Conservation (phyloP, 1,140 invertebrate species). For the Neodiprion virginianus region DNA sequence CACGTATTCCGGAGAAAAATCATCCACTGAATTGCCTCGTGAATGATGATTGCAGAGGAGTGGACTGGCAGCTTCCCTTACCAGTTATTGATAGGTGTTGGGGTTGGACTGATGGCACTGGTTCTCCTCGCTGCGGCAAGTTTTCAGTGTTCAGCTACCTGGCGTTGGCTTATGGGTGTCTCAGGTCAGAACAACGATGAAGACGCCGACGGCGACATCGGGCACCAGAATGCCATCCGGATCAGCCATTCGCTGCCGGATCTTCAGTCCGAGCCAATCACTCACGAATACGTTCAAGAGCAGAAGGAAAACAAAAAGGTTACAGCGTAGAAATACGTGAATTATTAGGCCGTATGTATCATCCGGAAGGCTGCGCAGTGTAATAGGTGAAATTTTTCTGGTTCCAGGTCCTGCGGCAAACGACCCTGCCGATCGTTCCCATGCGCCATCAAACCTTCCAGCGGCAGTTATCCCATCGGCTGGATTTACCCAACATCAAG, state of each 20-base stretch:
- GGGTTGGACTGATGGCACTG: conserved; percentile 69
- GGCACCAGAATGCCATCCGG: conserved; percentile 71
- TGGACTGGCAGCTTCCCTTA: conserved; percentile 59
- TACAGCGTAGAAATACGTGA: conserved; percentile 25
- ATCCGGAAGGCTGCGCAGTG: not conserved
- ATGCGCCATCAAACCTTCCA: conserved; percentile 81
- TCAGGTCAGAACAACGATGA: conserved; percentile 61
- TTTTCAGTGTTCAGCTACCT: conserved; percentile 74
- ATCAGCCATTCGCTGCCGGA: conserved; percentile 80
- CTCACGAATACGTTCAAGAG: conserved; percentile 76
- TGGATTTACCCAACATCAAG: conserved; percentile 77
- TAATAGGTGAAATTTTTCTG: not conserved
- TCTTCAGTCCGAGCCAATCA: conserved; percentile 72
- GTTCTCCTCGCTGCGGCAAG: conserved; percentile 72
- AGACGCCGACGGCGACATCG: conserved; percentile 65
- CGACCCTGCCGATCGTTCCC: conserved; percentile 80
- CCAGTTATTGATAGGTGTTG: conserved; percentile 63
- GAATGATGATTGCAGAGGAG: conserved; percentile 48
- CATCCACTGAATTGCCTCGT: not conserved
- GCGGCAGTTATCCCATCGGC: conserved; percentile 76
- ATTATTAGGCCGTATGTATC: not conserved
- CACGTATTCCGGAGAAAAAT: not conserved
- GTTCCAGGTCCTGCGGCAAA: conserved; percentile 74
- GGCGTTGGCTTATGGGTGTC: conserved; percentile 71
- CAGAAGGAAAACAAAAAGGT: conserved; percentile 76